phyloP scores from a whole-genome alignment of 92 coral and sea anemone genomes.

The Siderastrea siderea region DNA sequence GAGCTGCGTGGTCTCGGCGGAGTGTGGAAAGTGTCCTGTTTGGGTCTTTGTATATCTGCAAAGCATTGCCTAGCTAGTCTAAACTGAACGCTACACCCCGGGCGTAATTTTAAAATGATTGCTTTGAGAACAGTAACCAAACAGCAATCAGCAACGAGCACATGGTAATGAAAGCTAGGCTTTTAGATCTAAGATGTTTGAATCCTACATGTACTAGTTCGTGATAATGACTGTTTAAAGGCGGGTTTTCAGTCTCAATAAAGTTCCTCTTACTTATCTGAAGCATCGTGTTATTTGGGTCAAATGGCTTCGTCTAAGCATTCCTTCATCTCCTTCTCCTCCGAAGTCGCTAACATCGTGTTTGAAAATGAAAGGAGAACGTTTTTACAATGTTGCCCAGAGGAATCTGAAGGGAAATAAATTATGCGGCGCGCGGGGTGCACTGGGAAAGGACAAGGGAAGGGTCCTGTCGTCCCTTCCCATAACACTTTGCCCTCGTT shows the following conservation, averaged over 20 bases:
- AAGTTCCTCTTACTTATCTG: slow-evolving; percentile 15
- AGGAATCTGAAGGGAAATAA: too few relatives aligned
- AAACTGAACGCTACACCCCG: background rate
- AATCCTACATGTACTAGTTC: slow-evolving; percentile 13
- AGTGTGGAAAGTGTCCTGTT: background rate
- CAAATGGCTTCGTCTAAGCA: background rate
- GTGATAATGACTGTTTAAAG: background rate
- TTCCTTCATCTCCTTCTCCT: background rate
- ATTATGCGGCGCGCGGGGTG: too few relatives aligned
- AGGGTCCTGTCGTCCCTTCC: too few relatives aligned
- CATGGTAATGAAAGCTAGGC: background rate
- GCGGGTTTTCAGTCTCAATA: slow-evolving; percentile 22
- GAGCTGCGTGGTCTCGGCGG: background rate
- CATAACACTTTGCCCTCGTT: too few relatives aligned
- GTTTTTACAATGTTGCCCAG: too few relatives aligned
- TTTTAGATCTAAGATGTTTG: background rate
- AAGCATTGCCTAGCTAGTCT: background rate
- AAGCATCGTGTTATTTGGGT: background rate
- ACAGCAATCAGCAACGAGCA: background rate
- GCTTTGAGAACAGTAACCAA: slow-evolving; percentile 6
- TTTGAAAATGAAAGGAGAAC: too few relatives aligned
- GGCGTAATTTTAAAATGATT: background rate
- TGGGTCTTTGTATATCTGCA: background rate
- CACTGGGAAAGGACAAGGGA: too few relatives aligned
- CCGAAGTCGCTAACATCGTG: too few relatives aligned